Evolutionary conservation across 2,888 invertebrate species (phyloP).

Genomic region (Norana najaformis): DNA sequence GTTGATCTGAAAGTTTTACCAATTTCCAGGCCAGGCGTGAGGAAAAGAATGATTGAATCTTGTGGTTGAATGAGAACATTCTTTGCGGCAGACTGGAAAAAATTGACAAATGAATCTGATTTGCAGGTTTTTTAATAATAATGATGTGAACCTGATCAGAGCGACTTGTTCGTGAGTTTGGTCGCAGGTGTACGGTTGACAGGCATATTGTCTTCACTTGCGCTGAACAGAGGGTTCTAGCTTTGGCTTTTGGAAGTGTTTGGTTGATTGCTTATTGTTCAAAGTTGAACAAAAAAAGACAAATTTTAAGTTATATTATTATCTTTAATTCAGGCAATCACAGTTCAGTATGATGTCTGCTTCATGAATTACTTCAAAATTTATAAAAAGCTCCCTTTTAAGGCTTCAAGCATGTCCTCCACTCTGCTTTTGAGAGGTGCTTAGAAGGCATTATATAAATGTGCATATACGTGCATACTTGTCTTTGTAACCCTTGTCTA

Average conservation of each 20-base stretch:
- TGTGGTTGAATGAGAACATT: not conserved
- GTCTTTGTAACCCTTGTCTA: too few relatives aligned
- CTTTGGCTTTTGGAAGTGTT: not conserved
- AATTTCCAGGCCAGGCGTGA: not conserved
- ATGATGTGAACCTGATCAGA: not conserved
- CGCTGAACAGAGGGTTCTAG: not conserved
- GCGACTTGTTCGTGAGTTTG: not conserved
- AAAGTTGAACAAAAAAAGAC: not conserved
- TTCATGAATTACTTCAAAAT: not conserved
- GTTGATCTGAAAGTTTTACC: not conserved
- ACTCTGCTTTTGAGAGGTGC: too few relatives aligned
- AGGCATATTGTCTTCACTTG: not conserved
- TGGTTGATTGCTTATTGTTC: not conserved
- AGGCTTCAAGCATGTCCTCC: too few relatives aligned
- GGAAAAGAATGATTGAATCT: not conserved
- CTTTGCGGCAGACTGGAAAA: not conserved
- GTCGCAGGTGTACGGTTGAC: not conserved
- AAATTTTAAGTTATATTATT: not conserved
- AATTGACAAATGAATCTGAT: not conserved
- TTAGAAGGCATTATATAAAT: too few relatives aligned
- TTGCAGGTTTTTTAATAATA: conserved; percentile 1
- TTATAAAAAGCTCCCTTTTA: too few relatives aligned
- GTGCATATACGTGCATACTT: too few relatives aligned
- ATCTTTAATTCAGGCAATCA: not conserved
- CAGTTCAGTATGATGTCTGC: not conserved